Evolutionary conservation across 2,888 invertebrate species (phyloP).

Genomic region (Molanna angustata): DNA sequence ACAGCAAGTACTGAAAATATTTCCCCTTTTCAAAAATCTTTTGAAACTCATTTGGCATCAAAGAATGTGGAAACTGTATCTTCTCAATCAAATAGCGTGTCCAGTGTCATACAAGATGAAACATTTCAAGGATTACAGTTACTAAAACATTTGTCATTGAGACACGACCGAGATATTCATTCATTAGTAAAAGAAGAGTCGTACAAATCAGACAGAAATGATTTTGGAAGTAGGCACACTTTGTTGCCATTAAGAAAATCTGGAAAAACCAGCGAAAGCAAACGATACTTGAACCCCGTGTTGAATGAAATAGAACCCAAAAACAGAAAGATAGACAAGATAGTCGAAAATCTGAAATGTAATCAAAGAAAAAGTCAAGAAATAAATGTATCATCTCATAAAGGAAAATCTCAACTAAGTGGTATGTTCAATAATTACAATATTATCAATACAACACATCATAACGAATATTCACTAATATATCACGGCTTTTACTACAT

Average conservation of each 20-base stretch:
- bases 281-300: constrained; percentile 28
- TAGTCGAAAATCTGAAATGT: constrained; percentile 42
- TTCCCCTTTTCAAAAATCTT: constrained; percentile 30
- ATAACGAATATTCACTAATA: background rate
- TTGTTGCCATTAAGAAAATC: constrained; percentile 14
- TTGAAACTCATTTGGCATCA: constrained; percentile 24
- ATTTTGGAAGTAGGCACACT: constrained; percentile 3
- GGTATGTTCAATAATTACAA: constrained; percentile 11
- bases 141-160: constrained; percentile 24
- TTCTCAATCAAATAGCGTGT: background rate
- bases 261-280: constrained; percentile 19
- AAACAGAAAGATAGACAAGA: constrained; percentile 45
- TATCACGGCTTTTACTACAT: too few relatives aligned
- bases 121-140: constrained; percentile 26
- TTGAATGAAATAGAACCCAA: constrained; percentile 36
- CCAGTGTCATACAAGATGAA: constrained; percentile 18
- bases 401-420: constrained; percentile 14
- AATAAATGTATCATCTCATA: constrained; percentile 1
- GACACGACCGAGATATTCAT: constrained; percentile 19
- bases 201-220: constrained; percentile 18
- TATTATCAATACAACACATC: background rate
- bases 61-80: constrained; percentile 14
- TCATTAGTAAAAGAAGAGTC: constrained; percentile 22
- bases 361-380: constrained; percentile 28
- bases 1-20: constrained; percentile 24